phyloP scores from a whole-genome alignment of 37 sponge, comb jelly and placozoan genomes.

The Beroe forskalii region DNA sequence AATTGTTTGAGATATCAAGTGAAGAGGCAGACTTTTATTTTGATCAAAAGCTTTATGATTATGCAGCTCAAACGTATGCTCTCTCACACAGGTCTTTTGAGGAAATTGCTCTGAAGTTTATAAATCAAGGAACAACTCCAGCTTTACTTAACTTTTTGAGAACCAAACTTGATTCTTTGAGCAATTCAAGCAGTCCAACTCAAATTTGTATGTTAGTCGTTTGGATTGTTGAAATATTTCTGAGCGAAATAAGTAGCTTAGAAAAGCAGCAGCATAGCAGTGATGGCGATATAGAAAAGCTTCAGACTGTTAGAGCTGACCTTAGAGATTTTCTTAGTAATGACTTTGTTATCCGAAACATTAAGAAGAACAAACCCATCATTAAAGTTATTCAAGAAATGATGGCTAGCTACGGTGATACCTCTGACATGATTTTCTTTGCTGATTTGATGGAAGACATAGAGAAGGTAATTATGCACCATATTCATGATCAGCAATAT shows the following conservation, averaged over 20 bases:
- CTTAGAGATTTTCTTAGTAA: conserved; percentile 73
- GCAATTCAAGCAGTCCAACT: conserved; percentile 55
- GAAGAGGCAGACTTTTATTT: conserved; percentile 83
- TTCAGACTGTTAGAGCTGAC: conserved; percentile 67
- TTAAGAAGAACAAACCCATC: conserved; percentile 52
- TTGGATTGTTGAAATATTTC: conserved; percentile 37
- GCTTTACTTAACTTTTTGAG: conserved; percentile 67
- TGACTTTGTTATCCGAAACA: conserved; percentile 69
- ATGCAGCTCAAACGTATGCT: conserved; percentile 82
- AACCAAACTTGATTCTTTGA: conserved; percentile 75
- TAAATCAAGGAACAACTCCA: conserved; percentile 39
- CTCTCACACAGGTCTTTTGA: conserved; percentile 89
- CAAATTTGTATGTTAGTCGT: conserved; percentile 65
- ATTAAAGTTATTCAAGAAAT: conserved; percentile 63
- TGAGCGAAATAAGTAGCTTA: background rate
- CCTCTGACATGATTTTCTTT: conserved; percentile 87
- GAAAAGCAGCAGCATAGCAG: conserved; percentile 32
- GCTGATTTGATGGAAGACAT: conserved; percentile 88
- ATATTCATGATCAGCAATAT: conserved; percentile 78
- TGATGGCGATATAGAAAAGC: conserved; percentile 41
- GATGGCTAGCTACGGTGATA: conserved; percentile 87
- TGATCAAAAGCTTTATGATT: conserved; percentile 73
- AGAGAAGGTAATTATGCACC: conserved; percentile 83
- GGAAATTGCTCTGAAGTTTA: conserved; percentile 90
- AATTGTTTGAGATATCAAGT: conserved; percentile 45